phyloP scores from a whole-genome alignment of 2,113 vertebrate species.

The Daphoenositta chrysoptera region DNA sequence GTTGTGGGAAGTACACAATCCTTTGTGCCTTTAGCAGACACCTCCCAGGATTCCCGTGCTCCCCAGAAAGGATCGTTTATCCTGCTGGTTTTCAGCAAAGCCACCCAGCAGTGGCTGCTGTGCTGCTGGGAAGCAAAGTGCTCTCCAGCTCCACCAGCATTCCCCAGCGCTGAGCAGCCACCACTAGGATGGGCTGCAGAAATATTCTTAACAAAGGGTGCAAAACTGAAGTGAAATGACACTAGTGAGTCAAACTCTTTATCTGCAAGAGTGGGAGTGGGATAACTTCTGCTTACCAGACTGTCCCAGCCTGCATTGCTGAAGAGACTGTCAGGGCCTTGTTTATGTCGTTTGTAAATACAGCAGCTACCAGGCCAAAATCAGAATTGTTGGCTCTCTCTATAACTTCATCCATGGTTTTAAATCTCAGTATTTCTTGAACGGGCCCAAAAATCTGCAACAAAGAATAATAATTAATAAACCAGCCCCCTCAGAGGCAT shows the following conservation, averaged over 20 bases:
- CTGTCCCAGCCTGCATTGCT: conserved; percentile 95
- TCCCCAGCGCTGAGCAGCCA: background rate
- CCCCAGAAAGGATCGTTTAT: background rate
- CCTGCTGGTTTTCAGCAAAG: background rate
- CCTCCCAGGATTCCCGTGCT: background rate
- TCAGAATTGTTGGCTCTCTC: conserved; percentile 95
- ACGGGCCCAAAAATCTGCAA: conserved; percentile 97
- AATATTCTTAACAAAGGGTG: background rate
- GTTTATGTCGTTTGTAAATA: conserved; percentile 96
- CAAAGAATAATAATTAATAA: background rate
- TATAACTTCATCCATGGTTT: conserved; percentile 95
- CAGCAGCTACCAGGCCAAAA: conserved; percentile 91
- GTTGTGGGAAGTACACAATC: background rate
- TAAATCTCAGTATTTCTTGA: conserved; percentile 97
- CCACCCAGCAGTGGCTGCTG: background rate
- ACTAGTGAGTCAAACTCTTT: background rate
- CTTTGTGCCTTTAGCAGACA: background rate
- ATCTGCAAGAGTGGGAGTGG: background rate
- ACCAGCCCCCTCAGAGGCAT: background rate
- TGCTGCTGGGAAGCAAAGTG: background rate
- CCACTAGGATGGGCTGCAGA: background rate
- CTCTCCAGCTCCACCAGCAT: background rate
- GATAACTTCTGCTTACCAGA: conserved; percentile 80
- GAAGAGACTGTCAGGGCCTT: conserved; percentile 93
- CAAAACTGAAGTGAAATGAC: background rate